Base-by-base conservation (phyloP, 1,140 invertebrate genomes). In the Meloidogyne hapla region DNA sequence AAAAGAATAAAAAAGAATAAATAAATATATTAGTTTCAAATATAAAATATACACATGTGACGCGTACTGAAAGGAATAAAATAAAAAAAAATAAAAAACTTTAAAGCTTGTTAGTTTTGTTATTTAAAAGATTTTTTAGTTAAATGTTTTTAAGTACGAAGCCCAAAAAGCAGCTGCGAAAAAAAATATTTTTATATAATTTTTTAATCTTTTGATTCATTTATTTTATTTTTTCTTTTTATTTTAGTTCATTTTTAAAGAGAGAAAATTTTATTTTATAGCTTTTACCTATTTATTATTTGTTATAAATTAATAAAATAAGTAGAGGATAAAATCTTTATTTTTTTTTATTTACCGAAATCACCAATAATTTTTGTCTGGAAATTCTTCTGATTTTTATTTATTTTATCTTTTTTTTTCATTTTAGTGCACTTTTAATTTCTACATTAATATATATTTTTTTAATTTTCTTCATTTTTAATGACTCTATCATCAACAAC, bases 141-240 rank as follows among this genome's bases (percentile, higher is more conserved):
- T 33, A 18, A 48, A 48, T n/a, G 15, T 18, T 33, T 33, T 6
- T 5, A 56, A 56, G 18, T 56, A 56, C 18, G 18, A 56, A 56
- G 6, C 18, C 48, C n/a, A 56, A 56, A 56, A 56, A 56, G 48
- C 48, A 56, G 48, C 48, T 56, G 48, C 48, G 48, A 56, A 56
- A n/a, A 56, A 45, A 56, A 56, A n/a, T n/a, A n/a, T n/a, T 15
- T 18, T 18, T 48, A n/a, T 56, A n/a, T 56, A 48, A 18, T 48
- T 48, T 48, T 56, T 56, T 56, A 56, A 56, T 56, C 48, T 56
- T 56, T 56, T 56, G 48, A n/a, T 56, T 56, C 18, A n/a, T 42
- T 42, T 15, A 42, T 56, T 56, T 56, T 42, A 15, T 64, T 25
- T 64, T 10, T 64, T 28, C 33, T 33, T 33, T 33, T 66, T 18